phyloP scores from a whole-genome alignment of 1,140 invertebrate species.

The Saccostrea cuccullata region DNA sequence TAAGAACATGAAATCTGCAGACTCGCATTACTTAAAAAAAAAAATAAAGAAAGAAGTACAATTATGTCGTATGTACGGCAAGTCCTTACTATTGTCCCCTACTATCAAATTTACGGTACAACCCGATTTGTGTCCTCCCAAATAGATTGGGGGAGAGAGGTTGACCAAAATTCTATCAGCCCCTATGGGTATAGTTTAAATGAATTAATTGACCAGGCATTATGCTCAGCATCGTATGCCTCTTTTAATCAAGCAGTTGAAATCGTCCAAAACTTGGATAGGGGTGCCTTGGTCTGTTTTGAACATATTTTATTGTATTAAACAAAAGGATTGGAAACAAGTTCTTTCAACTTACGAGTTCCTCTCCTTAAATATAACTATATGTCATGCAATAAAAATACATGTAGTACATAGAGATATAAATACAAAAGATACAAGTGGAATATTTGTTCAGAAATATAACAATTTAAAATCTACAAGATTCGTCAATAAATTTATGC shows the following conservation, averaged over 20 bases:
- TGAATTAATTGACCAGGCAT: background rate
- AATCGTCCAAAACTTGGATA: slow-evolving; percentile 38
- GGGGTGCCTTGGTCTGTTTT: background rate
- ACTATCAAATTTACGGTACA: background rate
- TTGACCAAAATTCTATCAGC: background rate
- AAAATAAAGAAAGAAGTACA: background rate
- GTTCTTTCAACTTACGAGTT: too few relatives aligned
- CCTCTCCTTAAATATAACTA: too few relatives aligned
- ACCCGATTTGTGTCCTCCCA: background rate
- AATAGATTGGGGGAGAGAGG: background rate
- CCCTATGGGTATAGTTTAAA: background rate
- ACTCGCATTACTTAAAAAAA: background rate
- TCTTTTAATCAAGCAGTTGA: background rate
- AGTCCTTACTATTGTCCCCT: background rate
- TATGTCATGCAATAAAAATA: too few relatives aligned
- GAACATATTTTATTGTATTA: too few relatives aligned
- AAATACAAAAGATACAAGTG: too few relatives aligned
- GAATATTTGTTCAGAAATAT: too few relatives aligned
- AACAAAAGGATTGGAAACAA: too few relatives aligned
- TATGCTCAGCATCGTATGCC: background rate
- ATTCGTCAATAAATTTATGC: too few relatives aligned
- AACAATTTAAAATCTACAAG: too few relatives aligned
- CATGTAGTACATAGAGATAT: too few relatives aligned
- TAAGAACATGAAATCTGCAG: background rate
- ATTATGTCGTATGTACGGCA: background rate